Base-by-base conservation (phyloP, 2,888 invertebrate species). In the Caenorhabditis parvicauda region DNA sequence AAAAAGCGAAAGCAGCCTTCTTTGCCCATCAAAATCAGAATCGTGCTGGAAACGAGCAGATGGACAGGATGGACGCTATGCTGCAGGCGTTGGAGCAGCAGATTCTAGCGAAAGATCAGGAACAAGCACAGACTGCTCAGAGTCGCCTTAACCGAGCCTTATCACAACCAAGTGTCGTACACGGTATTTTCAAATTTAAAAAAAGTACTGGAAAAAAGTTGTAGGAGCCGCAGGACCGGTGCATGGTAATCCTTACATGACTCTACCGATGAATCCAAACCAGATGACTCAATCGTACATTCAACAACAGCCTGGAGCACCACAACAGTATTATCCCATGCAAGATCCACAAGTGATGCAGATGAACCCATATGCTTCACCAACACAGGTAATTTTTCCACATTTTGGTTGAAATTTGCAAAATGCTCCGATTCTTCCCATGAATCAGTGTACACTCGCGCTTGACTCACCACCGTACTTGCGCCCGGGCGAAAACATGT, bases 1-100 rank as follows among this genome's bases (percentile, higher is more conserved):
- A 79, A 54, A 69, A 66, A 61, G 69, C 76, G 42, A 81, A 81
- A 46, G 77, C 77, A 3, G 79, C 79, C 12, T 80, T 80, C 59
- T 80, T 80, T 60, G 73, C 74, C 24, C 50, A 54, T 7, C 55
- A 38, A 17, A 22, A 19, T 32, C 35, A 41, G 21, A 48, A n/a
- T n/a, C n/a, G 44, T 38, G 45, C 43, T 22, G 59, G 49, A 5
- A 61, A 61, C 32, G 57, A 56, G 27, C 54, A 56, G 41, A 57
- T 56, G 61, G 61, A 61, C 27, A 41, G 45, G 4, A 54, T 61
- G 38, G 61, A 57, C 22, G 61, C 61, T 3, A 61, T 57, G 27
- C 41, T 57, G 7, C 32, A 54, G 39, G 56, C 56, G 1, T 28
- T 61, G 46, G 61, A 57, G 19, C 25, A 54, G n/a, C 38, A 54